Percentiles rank a stretch among this genome's conserved stretches.
These are phyloP conservation scores for Dendrocincla tyrannina DNA, from an alignment of 2,797 vertebrate species.

Conservation along the genomic window DNA sequence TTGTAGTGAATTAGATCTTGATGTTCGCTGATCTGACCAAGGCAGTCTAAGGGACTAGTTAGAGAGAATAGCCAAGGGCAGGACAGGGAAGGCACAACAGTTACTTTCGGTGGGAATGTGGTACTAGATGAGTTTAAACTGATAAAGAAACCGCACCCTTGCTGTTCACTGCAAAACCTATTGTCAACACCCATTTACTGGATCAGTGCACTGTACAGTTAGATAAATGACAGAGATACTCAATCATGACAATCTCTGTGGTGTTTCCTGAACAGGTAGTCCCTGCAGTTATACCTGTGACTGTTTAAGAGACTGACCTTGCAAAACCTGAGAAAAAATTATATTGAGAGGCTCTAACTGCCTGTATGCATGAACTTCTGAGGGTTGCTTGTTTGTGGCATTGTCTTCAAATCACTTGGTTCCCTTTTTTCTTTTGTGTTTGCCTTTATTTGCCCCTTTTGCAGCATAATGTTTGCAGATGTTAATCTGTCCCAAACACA, in stretches of 20 bases:
- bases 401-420: background rate
- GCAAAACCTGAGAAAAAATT: background rate
- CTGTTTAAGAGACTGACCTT: background rate
- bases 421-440: background rate
- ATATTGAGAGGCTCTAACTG: background rate
- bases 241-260: background rate
- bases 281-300: background rate
- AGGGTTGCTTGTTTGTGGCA: background rate
- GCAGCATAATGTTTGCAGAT: background rate
- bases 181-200: constrained; percentile 20
- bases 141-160: background rate
- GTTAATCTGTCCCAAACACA: background rate
- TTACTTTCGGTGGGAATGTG: background rate
- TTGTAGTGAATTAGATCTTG: background rate
- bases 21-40: background rate
- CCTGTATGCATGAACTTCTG: background rate
- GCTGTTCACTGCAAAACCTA: background rate
- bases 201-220: background rate
- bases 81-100: background rate
- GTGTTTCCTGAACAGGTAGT: background rate
- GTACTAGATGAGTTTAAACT: background rate
- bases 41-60: background rate
- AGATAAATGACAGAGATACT: constrained; percentile 1
- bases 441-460: background rate
- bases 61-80: background rate